Evolutionary conservation across 1,140 invertebrate genomes (phyloP).

Genomic region (Lasaia peninsularis): DNA sequence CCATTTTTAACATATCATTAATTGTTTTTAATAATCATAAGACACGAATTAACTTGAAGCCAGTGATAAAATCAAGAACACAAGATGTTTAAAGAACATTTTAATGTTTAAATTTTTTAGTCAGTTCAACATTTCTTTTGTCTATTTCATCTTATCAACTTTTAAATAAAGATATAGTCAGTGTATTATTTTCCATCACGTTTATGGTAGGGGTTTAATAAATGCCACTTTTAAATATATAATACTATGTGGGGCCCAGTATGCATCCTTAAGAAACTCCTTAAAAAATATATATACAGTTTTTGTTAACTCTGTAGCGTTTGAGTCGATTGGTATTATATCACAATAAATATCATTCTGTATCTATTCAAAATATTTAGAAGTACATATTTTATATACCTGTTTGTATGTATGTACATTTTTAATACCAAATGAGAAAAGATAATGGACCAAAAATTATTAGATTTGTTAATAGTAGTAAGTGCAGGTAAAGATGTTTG

Average conservation of each 20-base stretch:
- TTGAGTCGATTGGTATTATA: background rate
- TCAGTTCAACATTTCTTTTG: too few relatives aligned
- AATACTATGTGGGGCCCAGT: background rate
- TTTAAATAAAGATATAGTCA: too few relatives aligned
- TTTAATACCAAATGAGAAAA: constrained; percentile 8
- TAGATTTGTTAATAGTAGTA: constrained; percentile 9
- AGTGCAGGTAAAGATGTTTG: background rate
- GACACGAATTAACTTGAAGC: too few relatives aligned
- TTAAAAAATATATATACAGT: too few relatives aligned
- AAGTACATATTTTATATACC: constrained; percentile 8
- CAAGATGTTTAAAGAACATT: too few relatives aligned
- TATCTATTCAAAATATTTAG: constrained; percentile 1
- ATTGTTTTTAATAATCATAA: too few relatives aligned
- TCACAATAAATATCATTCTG: background rate
- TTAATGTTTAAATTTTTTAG: too few relatives aligned
- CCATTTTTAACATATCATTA: too few relatives aligned
- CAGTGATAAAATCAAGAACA: too few relatives aligned
- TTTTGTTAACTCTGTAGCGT: background rate
- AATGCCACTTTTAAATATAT: background rate
- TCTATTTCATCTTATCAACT: too few relatives aligned
- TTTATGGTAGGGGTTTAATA: background rate
- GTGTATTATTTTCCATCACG: background rate
- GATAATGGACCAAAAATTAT: constrained; percentile 8
- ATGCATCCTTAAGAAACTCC: background rate
- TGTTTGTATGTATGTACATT: constrained; percentile 5